These are phyloP conservation scores for Limnephilus lunatus DNA, from an alignment of 2,888 invertebrate genomes.

Conservation along the genomic window DNA sequence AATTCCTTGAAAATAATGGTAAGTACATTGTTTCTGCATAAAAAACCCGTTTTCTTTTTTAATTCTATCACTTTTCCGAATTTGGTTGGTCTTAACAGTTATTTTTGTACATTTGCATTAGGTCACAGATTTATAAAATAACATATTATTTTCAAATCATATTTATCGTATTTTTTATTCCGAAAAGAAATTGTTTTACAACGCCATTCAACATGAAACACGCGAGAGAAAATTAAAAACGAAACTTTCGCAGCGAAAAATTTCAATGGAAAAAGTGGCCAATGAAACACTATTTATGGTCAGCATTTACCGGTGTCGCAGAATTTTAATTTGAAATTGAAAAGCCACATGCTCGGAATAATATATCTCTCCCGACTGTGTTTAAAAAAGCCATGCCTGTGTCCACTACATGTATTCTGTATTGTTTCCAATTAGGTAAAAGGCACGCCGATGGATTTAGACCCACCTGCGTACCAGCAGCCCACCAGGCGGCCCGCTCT, in stretches of 20 bases:
- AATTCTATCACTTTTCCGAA: too few relatives aligned
- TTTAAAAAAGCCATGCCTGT: background rate
- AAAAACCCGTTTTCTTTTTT: too few relatives aligned
- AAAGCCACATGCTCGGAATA: slow-evolving; percentile 31
- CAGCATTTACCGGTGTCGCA: background rate
- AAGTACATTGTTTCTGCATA: too few relatives aligned
- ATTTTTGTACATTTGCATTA: too few relatives aligned
- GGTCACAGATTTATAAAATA: too few relatives aligned
- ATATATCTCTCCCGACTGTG: slow-evolving; percentile 24
- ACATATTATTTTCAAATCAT: too few relatives aligned
- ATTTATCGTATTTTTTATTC: background rate
- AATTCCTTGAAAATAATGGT: too few relatives aligned
- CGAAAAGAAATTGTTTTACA: background rate
- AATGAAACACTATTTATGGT: slow-evolving; percentile 3
- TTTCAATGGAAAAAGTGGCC: background rate
- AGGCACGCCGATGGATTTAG: slow-evolving; percentile 59
- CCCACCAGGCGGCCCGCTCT: slow-evolving; percentile 30
- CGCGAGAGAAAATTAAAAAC: background rate
- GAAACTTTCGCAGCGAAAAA: background rate
- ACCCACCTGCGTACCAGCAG: slow-evolving; percentile 49
- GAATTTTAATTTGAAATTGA: slow-evolving; percentile 37
- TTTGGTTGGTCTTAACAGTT: too few relatives aligned
- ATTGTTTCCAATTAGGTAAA: slow-evolving; percentile 55
- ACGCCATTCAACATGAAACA: background rate
- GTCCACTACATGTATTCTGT: slow-evolving; percentile 39